Conservation (phyloP, 2,888 invertebrate genomes). For the Morpho helenor region DNA sequence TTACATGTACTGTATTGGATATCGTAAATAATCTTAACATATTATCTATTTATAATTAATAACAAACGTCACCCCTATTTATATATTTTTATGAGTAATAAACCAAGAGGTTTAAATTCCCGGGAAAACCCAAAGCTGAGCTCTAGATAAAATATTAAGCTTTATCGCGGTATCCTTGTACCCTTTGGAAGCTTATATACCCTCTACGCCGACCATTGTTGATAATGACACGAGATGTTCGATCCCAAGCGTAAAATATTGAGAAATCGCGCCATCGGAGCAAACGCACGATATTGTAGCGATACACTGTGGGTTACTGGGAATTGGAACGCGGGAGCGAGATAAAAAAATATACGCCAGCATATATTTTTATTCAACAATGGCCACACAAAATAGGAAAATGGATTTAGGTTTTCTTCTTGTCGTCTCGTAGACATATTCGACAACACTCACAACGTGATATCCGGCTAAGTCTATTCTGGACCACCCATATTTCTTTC, state of each 20-base stretch:
- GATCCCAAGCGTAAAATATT: conserved; percentile 27
- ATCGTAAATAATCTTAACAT: no score
- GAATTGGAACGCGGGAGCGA: background rate
- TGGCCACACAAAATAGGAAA: no score
- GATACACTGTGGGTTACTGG: conserved; percentile 8
- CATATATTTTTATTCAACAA: background rate
- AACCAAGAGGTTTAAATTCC: conserved; percentile 8
- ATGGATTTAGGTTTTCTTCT: no score
- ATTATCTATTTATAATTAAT: no score
- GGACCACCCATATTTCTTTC: no score
- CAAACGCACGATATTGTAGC: conserved; percentile 12
- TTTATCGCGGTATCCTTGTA: conserved; percentile 24
- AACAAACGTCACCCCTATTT: background rate
- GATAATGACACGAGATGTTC: conserved; percentile 27
- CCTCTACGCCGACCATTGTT: conserved; percentile 14
- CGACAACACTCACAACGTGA: no score
- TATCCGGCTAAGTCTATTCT: no score
- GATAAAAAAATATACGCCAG: conserved; percentile 5
- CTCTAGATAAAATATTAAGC: conserved; percentile 20
- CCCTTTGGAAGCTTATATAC: conserved; percentile 8
- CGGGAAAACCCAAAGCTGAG: conserved; percentile 10
- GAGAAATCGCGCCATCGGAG: conserved; percentile 18
- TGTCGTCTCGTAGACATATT: no score
- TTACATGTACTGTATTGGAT: no score
- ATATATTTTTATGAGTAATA: conserved; percentile 6